Evolutionary conservation across 2,797 vertebrate genomes (phyloP).

Genomic region (Sylvia borin): DNA sequence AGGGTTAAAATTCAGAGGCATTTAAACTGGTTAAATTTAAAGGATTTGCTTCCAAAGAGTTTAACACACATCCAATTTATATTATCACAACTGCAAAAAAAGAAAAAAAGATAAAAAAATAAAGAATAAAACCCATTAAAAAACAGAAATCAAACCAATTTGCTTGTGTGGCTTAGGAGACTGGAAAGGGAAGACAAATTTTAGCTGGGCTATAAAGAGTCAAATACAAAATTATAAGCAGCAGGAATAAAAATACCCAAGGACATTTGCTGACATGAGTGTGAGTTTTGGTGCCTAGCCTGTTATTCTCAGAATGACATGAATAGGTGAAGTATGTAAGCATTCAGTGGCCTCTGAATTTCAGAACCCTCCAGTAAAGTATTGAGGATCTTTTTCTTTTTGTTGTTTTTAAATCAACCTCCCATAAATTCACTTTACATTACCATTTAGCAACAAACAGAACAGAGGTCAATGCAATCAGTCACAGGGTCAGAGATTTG

Average conservation of each 20-base stretch:
- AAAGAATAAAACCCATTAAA: background rate
- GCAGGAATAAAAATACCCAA: background rate
- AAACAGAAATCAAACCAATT: background rate
- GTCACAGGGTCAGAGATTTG: background rate
- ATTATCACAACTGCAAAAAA: background rate
- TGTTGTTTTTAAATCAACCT: background rate
- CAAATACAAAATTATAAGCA: background rate
- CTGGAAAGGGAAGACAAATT: background rate
- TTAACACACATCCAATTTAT: background rate
- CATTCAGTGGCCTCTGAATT: background rate
- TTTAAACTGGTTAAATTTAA: background rate
- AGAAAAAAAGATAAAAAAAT: accelerated
- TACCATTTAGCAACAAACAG: background rate
- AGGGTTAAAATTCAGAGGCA: background rate
- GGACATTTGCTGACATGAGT: background rate
- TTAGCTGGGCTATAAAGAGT: background rate
- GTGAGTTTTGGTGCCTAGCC: background rate
- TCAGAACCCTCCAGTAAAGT: background rate
- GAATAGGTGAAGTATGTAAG: background rate
- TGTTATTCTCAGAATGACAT: background rate
- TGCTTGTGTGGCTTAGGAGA: background rate
- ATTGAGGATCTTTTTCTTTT: background rate
- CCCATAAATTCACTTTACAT: background rate
- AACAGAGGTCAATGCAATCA: background rate
- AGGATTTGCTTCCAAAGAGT: background rate